phyloP scores from a whole-genome alignment of 2,797 vertebrate species.

The Gambusia yucatana region DNA sequence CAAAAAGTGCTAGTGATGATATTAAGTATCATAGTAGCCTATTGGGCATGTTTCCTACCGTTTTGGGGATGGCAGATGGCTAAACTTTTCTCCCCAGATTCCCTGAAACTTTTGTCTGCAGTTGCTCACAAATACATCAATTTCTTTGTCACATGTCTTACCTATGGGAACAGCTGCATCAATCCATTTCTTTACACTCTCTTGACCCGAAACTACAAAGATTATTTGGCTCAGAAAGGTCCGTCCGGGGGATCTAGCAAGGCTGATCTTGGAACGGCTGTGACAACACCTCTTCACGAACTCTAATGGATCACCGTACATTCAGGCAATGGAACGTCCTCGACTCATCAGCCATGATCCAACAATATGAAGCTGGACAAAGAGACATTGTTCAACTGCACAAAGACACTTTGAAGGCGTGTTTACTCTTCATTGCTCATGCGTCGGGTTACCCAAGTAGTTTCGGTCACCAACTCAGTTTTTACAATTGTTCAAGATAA shows the following conservation, averaged over 20 bases:
- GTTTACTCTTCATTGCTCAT: background rate
- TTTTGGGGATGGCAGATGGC: constrained; percentile 91
- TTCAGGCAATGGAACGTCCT: background rate
- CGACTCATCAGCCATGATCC: background rate
- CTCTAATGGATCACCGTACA: constrained; percentile 32
- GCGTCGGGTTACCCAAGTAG: background rate
- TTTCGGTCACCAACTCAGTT: background rate
- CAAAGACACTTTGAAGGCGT: background rate
- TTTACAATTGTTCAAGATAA: background rate
- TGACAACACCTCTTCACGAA: constrained; percentile 58
- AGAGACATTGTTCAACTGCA: background rate
- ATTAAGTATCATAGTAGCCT: constrained; percentile 82
- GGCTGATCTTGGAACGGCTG: constrained; percentile 64
- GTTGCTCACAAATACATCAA: constrained; percentile 85
- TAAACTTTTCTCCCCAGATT: constrained; percentile 75
- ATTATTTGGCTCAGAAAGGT: constrained; percentile 74
- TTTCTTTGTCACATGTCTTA: constrained; percentile 88
- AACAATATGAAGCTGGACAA: background rate
- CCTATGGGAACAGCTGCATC: constrained; percentile 88
- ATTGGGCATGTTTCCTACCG: constrained; percentile 89
- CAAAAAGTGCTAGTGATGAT: constrained; percentile 81
- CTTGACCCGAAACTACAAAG: constrained; percentile 80
- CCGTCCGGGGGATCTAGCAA: constrained; percentile 71
- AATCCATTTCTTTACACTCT: constrained; percentile 89
- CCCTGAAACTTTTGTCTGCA: constrained; percentile 72